Base-by-base conservation (phyloP, 2,888 invertebrate genomes). In the Lasius platythorax region DNA sequence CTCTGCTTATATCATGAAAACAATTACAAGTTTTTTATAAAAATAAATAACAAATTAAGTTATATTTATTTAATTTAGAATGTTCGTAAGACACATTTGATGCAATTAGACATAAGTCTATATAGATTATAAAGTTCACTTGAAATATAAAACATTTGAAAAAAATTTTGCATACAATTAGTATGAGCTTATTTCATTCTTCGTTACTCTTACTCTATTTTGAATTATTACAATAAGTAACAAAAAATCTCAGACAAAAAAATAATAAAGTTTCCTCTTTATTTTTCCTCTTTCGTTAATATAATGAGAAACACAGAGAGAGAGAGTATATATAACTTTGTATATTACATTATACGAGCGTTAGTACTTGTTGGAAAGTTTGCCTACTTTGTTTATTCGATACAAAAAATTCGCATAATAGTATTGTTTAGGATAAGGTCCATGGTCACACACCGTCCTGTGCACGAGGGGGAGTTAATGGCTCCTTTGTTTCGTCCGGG, bases 381-480 rank as follows among this genome's bases (percentile, higher is more conserved):
- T 66, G 30, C 56, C 53, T 43, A 43, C 15, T 61, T 30, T 61
- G 53, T 56, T 68, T 68, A 43, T 43, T 68, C 56, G 43, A 78
- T 30, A 68, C 18, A 58, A 56, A n/a, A n/a, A 67, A 37, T 50
- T 53, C 40, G 15, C n/a, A 28, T 9, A 15, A 30, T 4, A 40
- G n/a, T 23, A 33, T 68, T 56, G 43, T 72, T 37, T 23, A 46
- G 12, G 12, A 33, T 28, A 73, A 83, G 75, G 76, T 87, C 75
- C 78, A 37, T 23, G 67, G 63, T 84, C 76, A 53, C 50, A 50
- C 6, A 53, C 33, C 56, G 81, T 63, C 43, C 61, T 50, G 86
- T 70, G 58, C 78, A 72, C 87, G 85, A 87, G 76, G 53, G 72
- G 6, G 18, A 67, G 67, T 28, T 83, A 78, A 83, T 83, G 82